These are phyloP conservation scores for Mugil cephalus DNA, from an alignment of 2,113 vertebrate species.

Conservation along the genomic window DNA sequence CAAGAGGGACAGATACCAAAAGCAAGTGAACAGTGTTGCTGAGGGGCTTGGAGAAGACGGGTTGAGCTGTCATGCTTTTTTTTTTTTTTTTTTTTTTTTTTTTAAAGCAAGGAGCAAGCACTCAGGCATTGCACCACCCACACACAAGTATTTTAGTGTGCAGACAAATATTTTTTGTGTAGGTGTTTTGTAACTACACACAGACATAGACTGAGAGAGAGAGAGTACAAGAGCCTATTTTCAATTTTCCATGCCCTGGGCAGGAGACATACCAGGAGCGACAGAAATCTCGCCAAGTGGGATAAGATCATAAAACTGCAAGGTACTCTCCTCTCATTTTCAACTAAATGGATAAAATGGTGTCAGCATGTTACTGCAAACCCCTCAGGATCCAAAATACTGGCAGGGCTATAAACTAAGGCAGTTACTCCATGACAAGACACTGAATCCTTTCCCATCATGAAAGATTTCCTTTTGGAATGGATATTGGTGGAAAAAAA, in stretches of 20 bases:
- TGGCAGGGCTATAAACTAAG: conserved; percentile 73
- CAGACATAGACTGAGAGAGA: conserved; percentile 5
- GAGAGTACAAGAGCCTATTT: conserved; percentile 54
- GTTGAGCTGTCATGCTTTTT: conserved; percentile 24
- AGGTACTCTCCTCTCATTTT: conserved; percentile 82
- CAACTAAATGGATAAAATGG: conserved; percentile 82
- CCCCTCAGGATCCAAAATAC: conserved; percentile 73
- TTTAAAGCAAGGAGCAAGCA: conserved; percentile 36
- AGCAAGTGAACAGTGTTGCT: conserved; percentile 40
- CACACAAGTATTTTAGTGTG: conserved; percentile 61
- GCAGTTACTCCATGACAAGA: conserved; percentile 66
- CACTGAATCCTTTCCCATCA: conserved; percentile 58
- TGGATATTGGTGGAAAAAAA: conserved; percentile 41
- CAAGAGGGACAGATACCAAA: conserved; percentile 15
- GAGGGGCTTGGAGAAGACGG: conserved; percentile 45
- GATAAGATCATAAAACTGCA: conserved; percentile 83
- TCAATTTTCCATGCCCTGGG: conserved; percentile 74
- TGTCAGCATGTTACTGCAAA: conserved; percentile 79
- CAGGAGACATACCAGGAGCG: conserved; percentile 76
- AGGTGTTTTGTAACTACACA: conserved; percentile 49
- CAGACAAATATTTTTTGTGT: conserved; percentile 59
- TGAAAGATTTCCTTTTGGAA: conserved; percentile 52
- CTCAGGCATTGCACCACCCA: conserved; percentile 53
- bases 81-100: conserved; percentile 30
- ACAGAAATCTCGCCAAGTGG: conserved; percentile 81